These are phyloP conservation scores for Caenorhabditis sulstoni DNA, from an alignment of 2,888 invertebrate genomes.

Conservation along the genomic window DNA sequence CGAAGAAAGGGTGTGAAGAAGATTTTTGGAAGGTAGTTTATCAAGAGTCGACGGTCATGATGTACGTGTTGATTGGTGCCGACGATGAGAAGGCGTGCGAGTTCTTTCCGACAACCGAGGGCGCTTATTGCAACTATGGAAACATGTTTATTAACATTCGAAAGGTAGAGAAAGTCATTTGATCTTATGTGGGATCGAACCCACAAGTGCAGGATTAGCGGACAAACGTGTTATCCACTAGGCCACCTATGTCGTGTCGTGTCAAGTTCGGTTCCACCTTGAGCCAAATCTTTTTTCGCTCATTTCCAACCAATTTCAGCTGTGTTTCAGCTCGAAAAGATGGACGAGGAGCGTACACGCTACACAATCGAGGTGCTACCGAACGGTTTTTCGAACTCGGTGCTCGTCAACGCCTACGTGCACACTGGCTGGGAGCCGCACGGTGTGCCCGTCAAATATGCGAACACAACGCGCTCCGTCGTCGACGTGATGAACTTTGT, in stretches of 20 bases:
- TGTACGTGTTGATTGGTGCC: conserved; percentile 42
- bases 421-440: conserved; percentile 49
- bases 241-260: too few relatives aligned
- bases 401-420: conserved; percentile 35
- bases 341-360: conserved; percentile 37
- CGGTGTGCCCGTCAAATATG: conserved; percentile 50
- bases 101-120: conserved; percentile 36
- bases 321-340: conserved; percentile 48
- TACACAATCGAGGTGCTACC: conserved; percentile 52
- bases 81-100: conserved; percentile 42
- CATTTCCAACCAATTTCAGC: too few relatives aligned
- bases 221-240: too few relatives aligned
- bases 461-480: conserved; percentile 48
- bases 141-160: conserved; percentile 57
- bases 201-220: too few relatives aligned
- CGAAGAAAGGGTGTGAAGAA: conserved; percentile 42
- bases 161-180: conserved; percentile 16
- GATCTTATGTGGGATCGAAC: too few relatives aligned
- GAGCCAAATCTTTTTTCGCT: too few relatives aligned
- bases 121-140: conserved; percentile 43
- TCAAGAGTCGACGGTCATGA: conserved; percentile 37
- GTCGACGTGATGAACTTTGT: conserved; percentile 54
- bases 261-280: too few relatives aligned
- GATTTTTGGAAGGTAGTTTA: conserved; percentile 54
- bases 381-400: conserved; percentile 52